Evolutionary conservation across 2,888 invertebrate species (phyloP).

Genomic region (Argyresthia albistria): DNA sequence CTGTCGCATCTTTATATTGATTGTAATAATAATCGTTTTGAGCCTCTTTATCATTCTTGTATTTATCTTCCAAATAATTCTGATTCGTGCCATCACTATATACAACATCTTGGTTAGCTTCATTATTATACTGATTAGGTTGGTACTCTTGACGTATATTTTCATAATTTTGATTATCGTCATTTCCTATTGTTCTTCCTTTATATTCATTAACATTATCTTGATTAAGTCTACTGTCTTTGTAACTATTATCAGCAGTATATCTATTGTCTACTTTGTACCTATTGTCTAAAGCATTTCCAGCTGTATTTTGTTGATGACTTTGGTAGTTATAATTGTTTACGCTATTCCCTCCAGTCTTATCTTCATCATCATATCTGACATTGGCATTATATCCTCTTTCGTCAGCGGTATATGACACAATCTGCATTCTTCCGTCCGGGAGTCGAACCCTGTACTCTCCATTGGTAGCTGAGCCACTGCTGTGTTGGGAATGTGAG

Average conservation of each 20-base stretch:
- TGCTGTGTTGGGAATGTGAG: slow-evolving; percentile 76
- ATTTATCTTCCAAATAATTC: slow-evolving; percentile 12
- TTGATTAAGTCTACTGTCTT: slow-evolving; percentile 4
- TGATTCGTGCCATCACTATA: background rate
- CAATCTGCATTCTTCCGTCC: slow-evolving; percentile 76
- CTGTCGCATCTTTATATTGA: slow-evolving; percentile 34
- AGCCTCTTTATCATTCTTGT: slow-evolving; percentile 9
- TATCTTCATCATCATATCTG: slow-evolving; percentile 65
- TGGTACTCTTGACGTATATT: background rate
- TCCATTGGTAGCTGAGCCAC: slow-evolving; percentile 75
- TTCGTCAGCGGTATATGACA: slow-evolving; percentile 77
- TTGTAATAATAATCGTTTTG: slow-evolving; percentile 25
- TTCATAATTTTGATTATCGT: background rate
- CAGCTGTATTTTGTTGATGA: background rate
- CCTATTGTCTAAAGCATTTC: background rate
- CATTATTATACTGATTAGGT: slow-evolving; percentile 10
- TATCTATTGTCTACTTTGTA: too few species aligned
- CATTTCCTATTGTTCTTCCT: slow-evolving; percentile 6
- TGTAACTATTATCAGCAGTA: background rate
- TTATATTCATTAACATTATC: slow-evolving; percentile 15
- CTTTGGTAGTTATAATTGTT: slow-evolving; percentile 12
- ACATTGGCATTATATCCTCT: slow-evolving; percentile 79
- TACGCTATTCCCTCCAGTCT: slow-evolving; percentile 20
- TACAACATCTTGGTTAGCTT: background rate
- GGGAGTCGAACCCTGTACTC: slow-evolving; percentile 79